Conservation (phyloP, 2,113 vertebrate genomes). For the Pollachius pollachius region DNA sequence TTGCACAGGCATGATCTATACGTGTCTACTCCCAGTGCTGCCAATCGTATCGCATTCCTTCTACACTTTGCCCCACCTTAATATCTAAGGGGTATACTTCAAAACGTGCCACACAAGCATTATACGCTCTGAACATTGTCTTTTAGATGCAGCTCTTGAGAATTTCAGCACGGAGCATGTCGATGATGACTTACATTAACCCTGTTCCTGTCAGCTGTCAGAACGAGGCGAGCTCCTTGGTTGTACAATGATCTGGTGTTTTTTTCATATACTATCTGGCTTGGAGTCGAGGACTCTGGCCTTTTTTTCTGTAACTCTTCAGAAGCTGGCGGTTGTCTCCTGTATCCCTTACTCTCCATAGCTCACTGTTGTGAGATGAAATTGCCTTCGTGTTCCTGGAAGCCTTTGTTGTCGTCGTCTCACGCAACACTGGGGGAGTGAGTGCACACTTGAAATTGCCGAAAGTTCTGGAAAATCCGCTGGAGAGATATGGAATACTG, state of each 20-base stretch:
- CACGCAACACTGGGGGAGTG: slow-evolving; percentile 48
- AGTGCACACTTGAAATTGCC: slow-evolving; percentile 56
- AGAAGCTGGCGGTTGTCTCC: slow-evolving; percentile 59
- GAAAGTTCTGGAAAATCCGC: slow-evolving; percentile 59
- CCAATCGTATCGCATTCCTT: too few relatives aligned
- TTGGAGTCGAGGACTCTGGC: too few relatives aligned
- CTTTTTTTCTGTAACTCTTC: slow-evolving; percentile 60
- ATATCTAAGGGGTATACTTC: too few relatives aligned
- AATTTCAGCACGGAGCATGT: slow-evolving; percentile 35
- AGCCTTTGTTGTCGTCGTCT: slow-evolving; percentile 60
- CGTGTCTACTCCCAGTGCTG: too few relatives aligned
- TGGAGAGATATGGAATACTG: slow-evolving; percentile 36
- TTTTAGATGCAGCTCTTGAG: slow-evolving; percentile 36
- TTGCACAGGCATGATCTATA: too few relatives aligned
- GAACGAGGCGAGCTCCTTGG: slow-evolving; percentile 54
- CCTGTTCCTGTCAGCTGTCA: slow-evolving; percentile 53
- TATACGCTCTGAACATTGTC: slow-evolving; percentile 9
- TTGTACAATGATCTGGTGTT: slow-evolving; percentile 50
- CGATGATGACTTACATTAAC: slow-evolving; percentile 12
- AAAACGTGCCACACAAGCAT: too few relatives aligned
- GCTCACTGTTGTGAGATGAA: slow-evolving; percentile 69
- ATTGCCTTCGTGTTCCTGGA: slow-evolving; percentile 72
- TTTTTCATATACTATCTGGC: not conserved
- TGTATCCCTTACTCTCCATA: slow-evolving; percentile 41
- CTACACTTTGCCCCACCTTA: too few relatives aligned